Evolutionary conservation across 2,888 invertebrate species (phyloP), one percentile per base, ranked within the genome.

Genomic region (Platerodrilus igneus): DNA sequence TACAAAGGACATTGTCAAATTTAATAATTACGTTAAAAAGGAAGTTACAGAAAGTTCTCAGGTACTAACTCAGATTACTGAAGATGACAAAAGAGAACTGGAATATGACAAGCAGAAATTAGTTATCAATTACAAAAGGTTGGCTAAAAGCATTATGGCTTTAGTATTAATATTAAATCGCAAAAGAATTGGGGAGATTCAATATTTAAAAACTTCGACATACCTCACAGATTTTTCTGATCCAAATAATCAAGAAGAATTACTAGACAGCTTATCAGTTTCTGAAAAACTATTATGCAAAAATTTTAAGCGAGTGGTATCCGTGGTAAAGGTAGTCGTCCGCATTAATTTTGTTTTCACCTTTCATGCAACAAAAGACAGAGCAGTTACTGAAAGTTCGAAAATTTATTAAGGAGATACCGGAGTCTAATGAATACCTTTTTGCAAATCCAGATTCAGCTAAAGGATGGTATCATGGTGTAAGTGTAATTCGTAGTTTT

Each of bases 291-390:
- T 32, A 19, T 36, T 50, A 23, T 37, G 33, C 5, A 45, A 45
- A 37, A 47, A 35, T 27, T 50, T 53, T 38, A 49, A 49, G 44
- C 34, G 48, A 27, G 39, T 55, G 28, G 35, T 54, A 22, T 45
- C 47, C 8, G 39, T 11, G 54, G 51, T 4, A 54, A 51, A 23
- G 49, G 52, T 34, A 41, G 46, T 36, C 37, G 31, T 13, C 42
- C 39, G 11, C 32, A 50, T 6, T 51, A 4, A 46, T 53, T 16
- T 35, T 55, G 17, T 51, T 53, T 38, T 35, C 50, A 14, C 43
- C 36, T 22, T 11, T 35, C 11, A 27, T 48, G 7, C 48, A 53
- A 27, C 11, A 45, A 38, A 34, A 18, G 35, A 41, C 45, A 17
- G 37, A 47, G 3, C 20, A 39, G 6, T 8, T 52, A n/a, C 14